Evolutionary conservation across 64 coral and sea anemone species (phyloP).

Genomic region (Orbicella faveolata): DNA sequence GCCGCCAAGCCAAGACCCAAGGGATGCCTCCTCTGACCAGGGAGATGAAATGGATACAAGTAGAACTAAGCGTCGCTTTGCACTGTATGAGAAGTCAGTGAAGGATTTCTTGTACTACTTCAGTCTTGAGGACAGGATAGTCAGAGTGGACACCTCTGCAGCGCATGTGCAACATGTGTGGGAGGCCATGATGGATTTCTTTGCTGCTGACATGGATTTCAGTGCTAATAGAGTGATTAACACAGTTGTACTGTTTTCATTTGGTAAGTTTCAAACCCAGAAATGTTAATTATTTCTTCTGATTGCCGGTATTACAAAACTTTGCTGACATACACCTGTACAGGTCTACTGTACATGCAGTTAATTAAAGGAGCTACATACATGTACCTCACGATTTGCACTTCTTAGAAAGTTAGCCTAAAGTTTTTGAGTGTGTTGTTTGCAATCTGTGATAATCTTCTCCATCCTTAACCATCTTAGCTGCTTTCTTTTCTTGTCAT

Average conservation of each 20-base stretch:
- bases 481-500: no score
- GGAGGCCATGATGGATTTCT: slow-evolving; percentile 91
- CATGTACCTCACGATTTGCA: no score
- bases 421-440: no score
- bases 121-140: slow-evolving; percentile 56
- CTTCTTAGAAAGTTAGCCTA: no score
- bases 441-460: no score
- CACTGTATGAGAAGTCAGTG: slow-evolving; percentile 77
- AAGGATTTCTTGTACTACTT: slow-evolving; percentile 86
- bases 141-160: slow-evolving; percentile 77
- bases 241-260: slow-evolving; percentile 78
- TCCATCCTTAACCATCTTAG: no score
- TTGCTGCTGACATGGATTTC: slow-evolving; percentile 95
- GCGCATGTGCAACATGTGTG: slow-evolving; percentile 77
- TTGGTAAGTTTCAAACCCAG: slow-evolving; percentile 55
- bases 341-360: no score
- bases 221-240: slow-evolving; percentile 78
- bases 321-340: background rate
- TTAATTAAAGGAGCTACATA: no score
- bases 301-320: background rate
- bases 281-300: background rate
- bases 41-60: slow-evolving; percentile 94
- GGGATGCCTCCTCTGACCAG: slow-evolving; percentile 61
- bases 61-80: slow-evolving; percentile 84
- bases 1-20: slow-evolving; percentile 36